phyloP scores from a whole-genome alignment of 2,797 vertebrate genomes.

The Podarcis siculus region DNA sequence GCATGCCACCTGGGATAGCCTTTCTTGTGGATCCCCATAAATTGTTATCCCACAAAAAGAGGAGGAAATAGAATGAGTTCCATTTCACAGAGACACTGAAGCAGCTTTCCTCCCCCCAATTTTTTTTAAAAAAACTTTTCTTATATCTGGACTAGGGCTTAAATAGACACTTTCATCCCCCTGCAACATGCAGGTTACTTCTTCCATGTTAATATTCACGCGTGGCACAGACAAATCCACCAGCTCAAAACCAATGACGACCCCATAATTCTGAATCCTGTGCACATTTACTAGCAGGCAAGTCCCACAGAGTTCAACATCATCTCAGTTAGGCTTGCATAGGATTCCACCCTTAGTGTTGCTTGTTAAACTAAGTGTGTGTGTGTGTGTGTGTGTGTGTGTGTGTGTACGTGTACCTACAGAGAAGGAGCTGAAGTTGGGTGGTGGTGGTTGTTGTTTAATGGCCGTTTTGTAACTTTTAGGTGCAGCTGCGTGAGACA shows the following conservation, averaged over 20 bases:
- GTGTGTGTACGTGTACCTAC: neutral
- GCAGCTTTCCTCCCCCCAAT: too few species aligned
- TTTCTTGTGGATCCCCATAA: accelerated
- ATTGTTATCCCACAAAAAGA: neutral
- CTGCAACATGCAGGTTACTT: neutral
- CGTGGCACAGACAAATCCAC: neutral
- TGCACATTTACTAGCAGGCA: neutral
- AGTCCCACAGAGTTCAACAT: neutral
- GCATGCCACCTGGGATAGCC: neutral
- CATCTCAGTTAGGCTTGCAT: too few species aligned
- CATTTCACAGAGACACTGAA: neutral
- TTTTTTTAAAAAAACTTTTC: neutral
- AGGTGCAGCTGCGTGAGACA: conserved; percentile 52
- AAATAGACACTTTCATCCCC: neutral
- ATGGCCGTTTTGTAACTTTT: conserved; percentile 60
- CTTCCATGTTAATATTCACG: too few species aligned
- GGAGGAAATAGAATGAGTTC: neutral
- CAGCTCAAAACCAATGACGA: neutral
- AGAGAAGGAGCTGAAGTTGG: neutral
- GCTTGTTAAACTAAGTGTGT: too few species aligned
- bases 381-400: too few species aligned
- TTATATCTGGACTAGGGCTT: neutral
- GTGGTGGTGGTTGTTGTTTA: neutral
- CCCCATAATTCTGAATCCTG: neutral
- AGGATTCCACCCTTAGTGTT: too few species aligned